Evolutionary conservation across 2,888 invertebrate genomes (phyloP), one percentile per base, ranked within the genome.

Genomic region (Pyrgus malvae): DNA sequence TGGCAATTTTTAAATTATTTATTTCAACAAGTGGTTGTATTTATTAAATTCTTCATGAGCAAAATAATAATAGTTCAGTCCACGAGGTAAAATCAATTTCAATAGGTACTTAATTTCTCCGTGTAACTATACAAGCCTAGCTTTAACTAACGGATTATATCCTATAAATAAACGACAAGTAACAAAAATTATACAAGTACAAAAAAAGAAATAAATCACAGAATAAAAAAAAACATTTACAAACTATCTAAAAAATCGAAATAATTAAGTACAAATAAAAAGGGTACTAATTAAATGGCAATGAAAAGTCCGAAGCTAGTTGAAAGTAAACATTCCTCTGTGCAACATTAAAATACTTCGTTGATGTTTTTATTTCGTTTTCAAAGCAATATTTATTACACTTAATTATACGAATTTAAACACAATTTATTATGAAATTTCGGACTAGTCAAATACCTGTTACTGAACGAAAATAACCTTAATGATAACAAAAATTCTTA

Each of bases 151-250:
- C 70, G 83, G 84, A 87, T 86, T 76, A 69, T 54, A 87, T 89
- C 84, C 84, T 74, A 73, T 79, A 81, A 76, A 70, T 74, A 78
- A 57, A 44, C 38, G 51, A 56, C 51, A 58, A 56, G 56, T 68
- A 74, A 70, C 68, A 71, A 65, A 69, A 71, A 70, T 74, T 71
- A 77, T 74, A 76, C 74, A 73, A 68, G 68, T 64, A 68, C 16
- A 76, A 78, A 72, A 74, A 72, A 70, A 75, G 69, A 62, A 66
- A 72, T n/a, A 74, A 85, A 89, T 86, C 87, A 89, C 87, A 87
- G 84, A 83, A 53, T 38, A 82, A 80, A 74, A 66, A 65, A 80
- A 53, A 80, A 80, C 74, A 76, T 75, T 76, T 75, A 85, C 71
- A 78, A 70, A 72, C 73, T 72, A 73, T 66, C 61, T 62, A 76